Evolutionary conservation across 2,797 vertebrate species (phyloP).

Genomic region (Melanitta fusca): DNA sequence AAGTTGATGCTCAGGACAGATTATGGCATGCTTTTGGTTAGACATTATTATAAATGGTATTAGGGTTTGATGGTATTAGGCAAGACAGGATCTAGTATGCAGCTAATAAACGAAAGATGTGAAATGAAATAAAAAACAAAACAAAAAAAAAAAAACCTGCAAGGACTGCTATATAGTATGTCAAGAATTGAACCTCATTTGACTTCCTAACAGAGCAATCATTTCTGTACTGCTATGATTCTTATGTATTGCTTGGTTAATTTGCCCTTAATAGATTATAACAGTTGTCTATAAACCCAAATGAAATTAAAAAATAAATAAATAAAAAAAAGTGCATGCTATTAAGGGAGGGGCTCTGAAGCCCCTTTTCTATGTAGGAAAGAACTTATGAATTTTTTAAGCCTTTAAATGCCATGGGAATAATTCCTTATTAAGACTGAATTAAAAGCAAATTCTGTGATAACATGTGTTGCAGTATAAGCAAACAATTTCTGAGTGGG

Average conservation of each 20-base stretch:
- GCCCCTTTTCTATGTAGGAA: not conserved
- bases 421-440: slow-evolving; percentile 16
- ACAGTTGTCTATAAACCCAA: not conserved
- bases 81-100: not conserved
- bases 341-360: not conserved
- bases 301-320: not conserved
- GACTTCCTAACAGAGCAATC: not conserved
- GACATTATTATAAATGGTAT: not conserved
- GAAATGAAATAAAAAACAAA: not conserved
- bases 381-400: slow-evolving; percentile 16
- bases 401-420: not conserved
- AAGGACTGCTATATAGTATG: not conserved
- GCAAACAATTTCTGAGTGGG: not conserved
- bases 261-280: slow-evolving; percentile 17
- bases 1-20: not conserved
- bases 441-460: not conserved
- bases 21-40: not conserved
- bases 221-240: not conserved
- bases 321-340: not conserved
- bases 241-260: not conserved
- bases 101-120: not conserved
- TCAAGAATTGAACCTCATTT: not conserved
- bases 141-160: not conserved
- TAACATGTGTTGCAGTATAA: not conserved
- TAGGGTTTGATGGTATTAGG: not conserved